phyloP scores from a whole-genome alignment of 2,113 vertebrate species.

The Cheilinus undulatus region DNA sequence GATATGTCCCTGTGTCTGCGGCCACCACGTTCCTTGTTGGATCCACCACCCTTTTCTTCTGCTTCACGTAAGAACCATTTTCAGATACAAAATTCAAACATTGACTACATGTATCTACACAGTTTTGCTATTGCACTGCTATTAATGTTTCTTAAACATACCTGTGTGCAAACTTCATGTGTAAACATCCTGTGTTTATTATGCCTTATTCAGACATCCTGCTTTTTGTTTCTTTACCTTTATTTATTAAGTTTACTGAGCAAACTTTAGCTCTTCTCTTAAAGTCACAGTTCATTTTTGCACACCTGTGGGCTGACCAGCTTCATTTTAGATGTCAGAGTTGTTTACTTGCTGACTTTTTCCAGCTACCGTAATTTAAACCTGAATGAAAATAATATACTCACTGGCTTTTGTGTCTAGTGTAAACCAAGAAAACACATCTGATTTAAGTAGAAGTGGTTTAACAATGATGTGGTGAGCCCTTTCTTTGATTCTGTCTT shows the following conservation, averaged over 20 bases:
- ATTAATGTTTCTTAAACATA: not conserved
- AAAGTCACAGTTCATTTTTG: slow-evolving; percentile 2
- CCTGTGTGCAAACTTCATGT: not conserved
- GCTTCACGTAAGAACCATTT: slow-evolving; percentile 94
- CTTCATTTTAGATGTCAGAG: slow-evolving; percentile 14
- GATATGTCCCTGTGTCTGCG: slow-evolving; percentile 95
- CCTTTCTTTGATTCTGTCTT: not conserved
- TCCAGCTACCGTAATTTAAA: too few species aligned
- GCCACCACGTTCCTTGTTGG: slow-evolving; percentile 95
- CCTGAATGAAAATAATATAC: not conserved
- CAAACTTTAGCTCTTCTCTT: not conserved
- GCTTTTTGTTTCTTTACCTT: not conserved
- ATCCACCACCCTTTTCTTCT: slow-evolving; percentile 95
- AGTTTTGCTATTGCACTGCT: not conserved
- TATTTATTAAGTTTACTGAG: not conserved
- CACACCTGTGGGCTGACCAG: slow-evolving; percentile 23
- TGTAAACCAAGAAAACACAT: not conserved
- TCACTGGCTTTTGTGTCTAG: not conserved
- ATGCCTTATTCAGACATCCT: not conserved
- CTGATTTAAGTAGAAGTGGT: not conserved
- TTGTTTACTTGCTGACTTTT: too few species aligned
- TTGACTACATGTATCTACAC: not conserved
- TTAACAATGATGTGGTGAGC: not conserved
- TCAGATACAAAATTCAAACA: not conserved
- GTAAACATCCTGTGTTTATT: not conserved